Evolutionary conservation across 1,140 invertebrate species (phyloP).

Genomic region (Oncopodura yosiiana): DNA sequence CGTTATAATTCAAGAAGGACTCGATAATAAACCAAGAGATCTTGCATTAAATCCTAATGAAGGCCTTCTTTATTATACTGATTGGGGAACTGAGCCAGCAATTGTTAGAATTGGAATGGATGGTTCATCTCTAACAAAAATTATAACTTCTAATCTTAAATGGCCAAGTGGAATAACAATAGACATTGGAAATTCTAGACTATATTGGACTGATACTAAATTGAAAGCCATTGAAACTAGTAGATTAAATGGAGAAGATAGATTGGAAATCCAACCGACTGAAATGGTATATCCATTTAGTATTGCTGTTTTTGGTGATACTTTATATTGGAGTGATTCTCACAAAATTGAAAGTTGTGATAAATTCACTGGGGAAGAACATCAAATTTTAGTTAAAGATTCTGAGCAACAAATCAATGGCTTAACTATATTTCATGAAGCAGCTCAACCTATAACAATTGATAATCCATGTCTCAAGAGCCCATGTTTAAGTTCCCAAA

Average conservation of each 20-base stretch:
- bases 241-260: slow-evolving; percentile 64
- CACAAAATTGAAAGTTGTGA: slow-evolving; percentile 36
- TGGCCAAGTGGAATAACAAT: slow-evolving; percentile 45
- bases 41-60: slow-evolving; percentile 40
- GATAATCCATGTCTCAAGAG: slow-evolving; percentile 57
- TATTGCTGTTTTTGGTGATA: slow-evolving; percentile 75
- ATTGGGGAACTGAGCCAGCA: slow-evolving; percentile 61
- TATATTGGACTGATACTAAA: slow-evolving; percentile 82
- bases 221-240: slow-evolving; percentile 70
- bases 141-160: slow-evolving; percentile 61
- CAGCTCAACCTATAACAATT: slow-evolving; percentile 21
- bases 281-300: slow-evolving; percentile 58
- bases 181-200: slow-evolving; percentile 44
- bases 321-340: slow-evolving; percentile 79
- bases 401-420: slow-evolving; percentile 38
- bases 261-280: slow-evolving; percentile 39
- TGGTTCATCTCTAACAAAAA: slow-evolving; percentile 52
- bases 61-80: slow-evolving; percentile 68
- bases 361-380: slow-evolving; percentile 41
- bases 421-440: slow-evolving; percentile 42
- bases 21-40: slow-evolving; percentile 38
- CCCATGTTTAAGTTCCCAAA: slow-evolving; percentile 62
- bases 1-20: slow-evolving; percentile 42
- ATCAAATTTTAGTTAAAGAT: slow-evolving; percentile 36
- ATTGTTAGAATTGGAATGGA: slow-evolving; percentile 76